Evolutionary conservation across 2,888 invertebrate genomes (phyloP), one percentile per base, ranked within the genome.

Genomic region (Notodonta ziczac): DNA sequence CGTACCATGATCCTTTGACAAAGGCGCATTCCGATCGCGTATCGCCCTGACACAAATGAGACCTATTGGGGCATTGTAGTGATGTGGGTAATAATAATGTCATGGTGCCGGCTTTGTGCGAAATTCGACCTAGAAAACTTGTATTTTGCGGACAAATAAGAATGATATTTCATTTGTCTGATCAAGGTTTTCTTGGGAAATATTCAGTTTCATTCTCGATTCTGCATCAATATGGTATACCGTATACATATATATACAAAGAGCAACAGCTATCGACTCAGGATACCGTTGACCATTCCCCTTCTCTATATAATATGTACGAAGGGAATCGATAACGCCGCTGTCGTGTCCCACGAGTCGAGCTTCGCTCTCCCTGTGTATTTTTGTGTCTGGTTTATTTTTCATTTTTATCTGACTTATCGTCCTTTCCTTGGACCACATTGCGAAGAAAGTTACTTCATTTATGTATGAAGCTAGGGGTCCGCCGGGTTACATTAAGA

Each of bases 11-110:
- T 81, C 78, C 86, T 87, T 86, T 87, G 85, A 85, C 87, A 86
- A 86, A 86, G 85, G 77, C 82, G 81, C 88, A 90, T 91, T 90
- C 90, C 89, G 83, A 84, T 84, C 81, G 79, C 78, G 80, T 80
- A 82, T 80, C 76, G 67, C 70, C 61, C 62, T 73, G 69, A 61
- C 72, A 78, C 77, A 82, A 80, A 83, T 74, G 80, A 74, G 72
- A 73, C 69, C 70, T 65, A 60, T 69, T 76, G 73, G 78, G 78
- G 66, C 73, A 77, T 76, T 74, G 64, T 73, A 63, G 61, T 66
- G 35, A 39, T 61, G 58, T 57, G 56, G 57, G 58, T 73, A 68
- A 70, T 67, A 71, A 73, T 74, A 74, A 69, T 61, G 55, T 57
- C 57, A 57, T 60, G 57, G 51, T 56, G 50, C 48, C 46, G 58